Evolutionary conservation across 2,113 vertebrate species (phyloP), one percentile per base, ranked within the genome.

Genomic region (Corythornis vintsioides): DNA sequence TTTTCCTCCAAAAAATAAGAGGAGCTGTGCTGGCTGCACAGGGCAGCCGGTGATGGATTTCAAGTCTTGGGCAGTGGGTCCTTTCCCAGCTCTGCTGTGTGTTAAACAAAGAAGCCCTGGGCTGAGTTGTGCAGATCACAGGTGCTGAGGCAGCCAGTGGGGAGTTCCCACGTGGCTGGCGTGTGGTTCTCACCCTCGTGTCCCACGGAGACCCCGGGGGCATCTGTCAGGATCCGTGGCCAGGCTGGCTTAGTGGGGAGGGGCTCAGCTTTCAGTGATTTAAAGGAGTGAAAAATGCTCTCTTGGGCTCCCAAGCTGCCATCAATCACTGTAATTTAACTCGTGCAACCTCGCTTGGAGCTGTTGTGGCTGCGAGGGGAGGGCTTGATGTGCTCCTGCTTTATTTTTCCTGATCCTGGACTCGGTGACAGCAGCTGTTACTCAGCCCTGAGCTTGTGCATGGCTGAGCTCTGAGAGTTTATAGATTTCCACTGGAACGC

Each of bases 131-230:
- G 22, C 12, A 61, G 28, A 31, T 63, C 40, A 50, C 35, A 4
- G 2, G 2, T 0, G 47, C 64, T 0, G 0, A n/a, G 31, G 79
- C 4, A 6, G 19, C 17, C 1, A 6, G 33, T 1, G 8, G 17
- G 5, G 52, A 40, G 7, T 50, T 48, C 1, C 0, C 2, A 8
- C 4, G 16, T 12, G 12, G 35, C 31, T 1, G 0, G 10, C 0
- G 0, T 4, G 2, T 11, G 20, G 13, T 55, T 15, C 61, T 50
- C 17, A 4, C 72, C 42, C 18, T 22, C 73, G 2, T 38, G 3
- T 71, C 43, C 70, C 15, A 1, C 31, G 84, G 24, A 31, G 43
- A 59, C 74, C 59, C 81, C 13, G 24, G 15, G 53, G 55, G 40
- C 48, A 56, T 72, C 71, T 6, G 0, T 7, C 0, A 21, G 90